Conservation (phyloP, 2,113 vertebrate genomes). For the Panthera tigris region DNA sequence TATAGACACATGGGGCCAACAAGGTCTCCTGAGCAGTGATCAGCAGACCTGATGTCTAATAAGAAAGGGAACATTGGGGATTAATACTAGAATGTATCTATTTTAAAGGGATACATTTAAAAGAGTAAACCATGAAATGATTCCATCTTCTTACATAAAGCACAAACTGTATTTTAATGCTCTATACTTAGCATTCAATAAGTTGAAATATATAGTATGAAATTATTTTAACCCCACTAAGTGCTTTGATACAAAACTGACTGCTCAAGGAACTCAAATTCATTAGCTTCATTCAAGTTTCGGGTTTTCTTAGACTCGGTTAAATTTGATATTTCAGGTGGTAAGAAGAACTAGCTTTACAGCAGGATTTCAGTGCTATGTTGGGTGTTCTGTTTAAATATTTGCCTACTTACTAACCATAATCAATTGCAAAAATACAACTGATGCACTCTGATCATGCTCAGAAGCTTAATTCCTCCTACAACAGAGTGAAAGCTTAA, state of each 20-base stretch:
- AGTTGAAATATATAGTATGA: neutral
- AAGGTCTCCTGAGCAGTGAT: constrained; percentile 59
- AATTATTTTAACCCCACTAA: constrained; percentile 27
- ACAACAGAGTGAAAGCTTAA: neutral
- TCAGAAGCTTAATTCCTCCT: constrained; percentile 2
- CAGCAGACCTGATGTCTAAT: constrained; percentile 47
- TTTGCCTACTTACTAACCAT: constrained; percentile 6
- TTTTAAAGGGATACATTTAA: constrained; percentile 44
- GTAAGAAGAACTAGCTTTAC: constrained; percentile 2
- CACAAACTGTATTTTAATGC: neutral
- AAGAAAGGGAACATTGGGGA: constrained; percentile 18
- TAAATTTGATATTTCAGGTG: constrained; percentile 4
- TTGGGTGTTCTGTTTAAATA: neutral
- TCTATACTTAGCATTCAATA: neutral
- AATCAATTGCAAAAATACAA: neutral
- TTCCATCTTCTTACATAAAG: neutral
- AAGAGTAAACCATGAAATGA: constrained; percentile 9
- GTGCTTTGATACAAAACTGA: neutral
- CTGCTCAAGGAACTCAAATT: constrained; percentile 15
- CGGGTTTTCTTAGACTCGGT: neutral
- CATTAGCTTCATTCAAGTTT: neutral
- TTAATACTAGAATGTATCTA: constrained; percentile 36
- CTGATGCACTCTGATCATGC: neutral
- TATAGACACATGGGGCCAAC: constrained; percentile 45
- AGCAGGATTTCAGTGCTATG: neutral